Conservation (phyloP, 2,888 invertebrate genomes). For the Apotomis capreana region DNA sequence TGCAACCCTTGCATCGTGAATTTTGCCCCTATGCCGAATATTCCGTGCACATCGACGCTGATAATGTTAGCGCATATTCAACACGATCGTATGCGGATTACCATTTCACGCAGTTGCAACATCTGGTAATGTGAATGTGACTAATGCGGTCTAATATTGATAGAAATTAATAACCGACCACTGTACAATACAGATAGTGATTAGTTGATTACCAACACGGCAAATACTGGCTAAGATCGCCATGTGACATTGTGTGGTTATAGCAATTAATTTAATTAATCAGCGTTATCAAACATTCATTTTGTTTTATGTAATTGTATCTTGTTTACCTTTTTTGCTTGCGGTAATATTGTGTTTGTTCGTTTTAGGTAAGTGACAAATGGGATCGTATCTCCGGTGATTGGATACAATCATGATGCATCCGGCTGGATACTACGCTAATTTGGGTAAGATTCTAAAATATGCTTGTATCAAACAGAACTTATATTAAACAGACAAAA, state of each 20-base stretch:
- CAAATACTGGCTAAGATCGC: conserved; percentile 44
- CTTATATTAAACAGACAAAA: too few relatives aligned
- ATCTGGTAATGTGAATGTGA: conserved; percentile 45
- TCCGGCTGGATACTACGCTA: conserved; percentile 82
- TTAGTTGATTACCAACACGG: background rate
- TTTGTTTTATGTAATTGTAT: conserved; percentile 19
- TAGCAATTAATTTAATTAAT: conserved; percentile 54
- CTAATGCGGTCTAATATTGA: conserved; percentile 51
- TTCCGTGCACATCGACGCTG: conserved; percentile 72
- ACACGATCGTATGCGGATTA: conserved; percentile 59
- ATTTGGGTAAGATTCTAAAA: conserved; percentile 71
- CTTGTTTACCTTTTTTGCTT: background rate
- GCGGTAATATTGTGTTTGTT: conserved; percentile 49
- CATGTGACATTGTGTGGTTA: conserved; percentile 59
- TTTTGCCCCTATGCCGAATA: conserved; percentile 78
- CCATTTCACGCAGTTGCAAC: conserved; percentile 49
- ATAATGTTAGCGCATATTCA: conserved; percentile 69
- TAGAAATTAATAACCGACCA: conserved; percentile 48
- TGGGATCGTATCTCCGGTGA: conserved; percentile 76
- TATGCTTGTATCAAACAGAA: conserved; percentile 5
- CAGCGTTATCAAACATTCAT: conserved; percentile 38
- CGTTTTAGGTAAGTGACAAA: conserved; percentile 82
- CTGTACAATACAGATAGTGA: conserved; percentile 20
- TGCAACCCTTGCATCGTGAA: conserved; percentile 74
- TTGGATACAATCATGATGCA: conserved; percentile 74